Base-by-base conservation (phyloP, 1,140 invertebrate species). In the Drosophila cardini region DNA sequence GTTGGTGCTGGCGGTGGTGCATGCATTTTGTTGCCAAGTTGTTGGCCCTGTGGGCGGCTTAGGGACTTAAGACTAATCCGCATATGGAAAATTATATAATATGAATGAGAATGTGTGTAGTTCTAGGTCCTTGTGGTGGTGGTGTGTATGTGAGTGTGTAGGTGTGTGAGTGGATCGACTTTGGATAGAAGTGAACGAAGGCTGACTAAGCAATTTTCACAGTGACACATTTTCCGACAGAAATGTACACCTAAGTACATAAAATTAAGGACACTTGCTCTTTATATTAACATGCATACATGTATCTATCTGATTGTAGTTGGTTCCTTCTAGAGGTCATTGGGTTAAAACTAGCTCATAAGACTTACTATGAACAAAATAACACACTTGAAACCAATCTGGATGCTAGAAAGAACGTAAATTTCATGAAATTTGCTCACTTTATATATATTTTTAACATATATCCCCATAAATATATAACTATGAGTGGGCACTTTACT, bases 21-120 rank as follows among this genome's bases (percentile, higher is more conserved):
- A 46, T 57, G 55, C 55, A 72, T 70, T 64, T 63, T 61, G 78
- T 65, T 78, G 78, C 53, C 85, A 81, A 85, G 70, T 78, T 85
- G 76, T 30, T 61, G 55, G 71, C 71, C 63, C 42, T 69, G 67
- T 21, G 72, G 67, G 36, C 45, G 62, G 73, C 57, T 46, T 18
- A 82, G 67, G 60, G 57, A 79, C 83, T 85, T 78, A 87, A 67
- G 75, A 63, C 83, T 87, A 85, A 85, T 85, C 83, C 83, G 83
- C 82, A 85, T 82, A 85, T 85, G 83, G 78, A 80, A 85, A 85
- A 87, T 87, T 76, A 85, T 86, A 86, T 86, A 85, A 85, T 85
- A 78, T 69, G 71, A 50, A 69, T 69, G 64, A 46, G 55, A 53
- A 72, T 67, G 40, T 43, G 10, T 48, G 21, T 34, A 16, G 11